Evolutionary conservation across 2,113 vertebrate species (phyloP).

Genomic region (Tachysurus fulvidraco): DNA sequence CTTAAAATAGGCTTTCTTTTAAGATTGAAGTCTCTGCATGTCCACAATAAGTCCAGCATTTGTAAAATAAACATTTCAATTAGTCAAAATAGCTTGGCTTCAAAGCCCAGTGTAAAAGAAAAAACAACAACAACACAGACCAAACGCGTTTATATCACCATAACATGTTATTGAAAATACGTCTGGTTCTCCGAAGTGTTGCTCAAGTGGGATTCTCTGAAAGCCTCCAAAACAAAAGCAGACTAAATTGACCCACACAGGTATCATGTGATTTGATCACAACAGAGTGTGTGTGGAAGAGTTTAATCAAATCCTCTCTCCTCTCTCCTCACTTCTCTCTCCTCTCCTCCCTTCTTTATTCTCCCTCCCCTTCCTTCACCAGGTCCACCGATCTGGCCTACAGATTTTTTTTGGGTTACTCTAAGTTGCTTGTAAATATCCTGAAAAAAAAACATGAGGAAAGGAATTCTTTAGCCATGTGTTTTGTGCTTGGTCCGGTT

Average conservation of each 20-base stretch:
- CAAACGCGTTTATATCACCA: slow-evolving; percentile 2
- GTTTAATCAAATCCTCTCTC: slow-evolving; percentile 24
- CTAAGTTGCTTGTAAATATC: slow-evolving; percentile 54
- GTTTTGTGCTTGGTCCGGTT: slow-evolving; percentile 57
- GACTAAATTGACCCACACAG: background rate
- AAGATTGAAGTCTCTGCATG: background rate
- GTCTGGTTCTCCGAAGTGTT: slow-evolving; percentile 11
- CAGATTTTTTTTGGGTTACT: slow-evolving; percentile 70
- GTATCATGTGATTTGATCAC: slow-evolving; percentile 29
- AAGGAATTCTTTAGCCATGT: slow-evolving; percentile 59
- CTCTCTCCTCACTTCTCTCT: background rate
- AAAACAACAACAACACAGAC: background rate
- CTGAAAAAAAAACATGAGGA: slow-evolving; percentile 27
- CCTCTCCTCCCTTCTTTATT: background rate
- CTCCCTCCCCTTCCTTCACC: slow-evolving; percentile 11
- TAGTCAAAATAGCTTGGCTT: background rate
- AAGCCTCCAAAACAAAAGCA: slow-evolving; percentile 41
- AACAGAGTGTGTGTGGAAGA: slow-evolving; percentile 2
- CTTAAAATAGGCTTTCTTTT: background rate
- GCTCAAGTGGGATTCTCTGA: slow-evolving; percentile 29
- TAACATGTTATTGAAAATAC: slow-evolving; percentile 20
- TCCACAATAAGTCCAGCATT: background rate
- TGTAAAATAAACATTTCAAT: slow-evolving; percentile 14
- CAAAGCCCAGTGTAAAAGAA: background rate
- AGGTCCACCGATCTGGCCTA: slow-evolving; percentile 61